These are phyloP conservation scores for Seriola dumerili DNA, from an alignment of 2,113 vertebrate genomes.

Conservation along the genomic window DNA sequence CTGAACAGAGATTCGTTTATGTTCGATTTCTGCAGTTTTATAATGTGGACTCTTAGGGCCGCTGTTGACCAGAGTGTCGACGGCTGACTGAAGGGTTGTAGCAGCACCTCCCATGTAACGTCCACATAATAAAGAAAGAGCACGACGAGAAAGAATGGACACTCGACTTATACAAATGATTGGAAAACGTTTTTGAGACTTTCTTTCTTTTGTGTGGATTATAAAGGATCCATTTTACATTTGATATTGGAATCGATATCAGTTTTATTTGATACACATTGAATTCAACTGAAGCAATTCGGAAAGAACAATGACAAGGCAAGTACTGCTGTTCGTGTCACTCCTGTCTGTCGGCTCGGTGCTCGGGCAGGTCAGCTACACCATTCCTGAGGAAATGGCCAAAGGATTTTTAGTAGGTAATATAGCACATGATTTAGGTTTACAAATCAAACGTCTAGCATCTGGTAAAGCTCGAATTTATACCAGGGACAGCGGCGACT, in stretches of 20 bases:
- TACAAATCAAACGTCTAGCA: conserved; percentile 71
- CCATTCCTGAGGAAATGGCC: conserved; percentile 48
- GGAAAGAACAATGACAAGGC: conserved; percentile 57
- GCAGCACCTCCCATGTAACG: conserved; percentile 28
- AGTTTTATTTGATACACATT: background rate
- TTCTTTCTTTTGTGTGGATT: background rate
- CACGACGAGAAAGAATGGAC: background rate
- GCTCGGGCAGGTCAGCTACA: conserved; percentile 64
- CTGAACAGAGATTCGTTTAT: background rate
- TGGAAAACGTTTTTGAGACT: background rate
- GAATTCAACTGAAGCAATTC: background rate
- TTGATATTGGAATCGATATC: background rate
- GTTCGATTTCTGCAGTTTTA: conserved; percentile 76
- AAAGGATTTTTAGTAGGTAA: conserved; percentile 49
- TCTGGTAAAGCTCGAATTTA: conserved; percentile 77
- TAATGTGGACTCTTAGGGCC: conserved; percentile 88
- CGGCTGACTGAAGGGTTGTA: background rate
- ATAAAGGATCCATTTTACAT: fast-evolving
- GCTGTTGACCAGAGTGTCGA: conserved; percentile 86
- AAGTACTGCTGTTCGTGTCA: conserved; percentile 26
- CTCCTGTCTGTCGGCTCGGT: conserved; percentile 29
- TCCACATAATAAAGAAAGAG: conserved; percentile 9
- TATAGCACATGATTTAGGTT: conserved; percentile 81
- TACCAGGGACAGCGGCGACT: conserved; percentile 64
- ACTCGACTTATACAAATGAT: background rate